Evolutionary conservation across 2,797 vertebrate genomes (phyloP), one percentile per base, ranked within the genome.

Genomic region (Diplodus sargus): DNA sequence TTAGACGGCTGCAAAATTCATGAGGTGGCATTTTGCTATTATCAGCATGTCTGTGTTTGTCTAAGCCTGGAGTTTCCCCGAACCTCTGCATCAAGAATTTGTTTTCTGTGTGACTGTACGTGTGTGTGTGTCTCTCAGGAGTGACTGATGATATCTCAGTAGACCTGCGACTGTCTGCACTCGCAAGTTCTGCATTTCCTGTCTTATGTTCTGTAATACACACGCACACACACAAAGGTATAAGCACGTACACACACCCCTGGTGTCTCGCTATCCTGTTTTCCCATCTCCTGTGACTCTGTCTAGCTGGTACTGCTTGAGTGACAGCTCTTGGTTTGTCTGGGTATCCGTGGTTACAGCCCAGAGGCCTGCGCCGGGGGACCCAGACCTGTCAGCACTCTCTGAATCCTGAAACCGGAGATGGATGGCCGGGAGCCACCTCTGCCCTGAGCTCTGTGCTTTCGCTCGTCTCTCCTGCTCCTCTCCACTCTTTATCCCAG

Each of bases 341-440:
- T 92, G 89, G 82, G 89, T 93, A 90, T 91, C 90, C 84, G 85
- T 93, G 92, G 92, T 92, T 90, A 93, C 90, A 76, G 91, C 90
- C 88, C 85, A 83, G 87, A 90, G 92, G 88, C 87, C 90, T 78
- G 82, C 34, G 77, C 88, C 47, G 48, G 76, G 90, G 90, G 92
- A 91, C 88, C 62, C 70, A 62, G 91, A 88, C 84, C 91, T 91
- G 93, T 94, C 93, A 89, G 90, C 90, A 28, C 88, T 83, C 85
- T 89, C 81, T 79, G 86, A 90, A 84, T 91, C 85, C 88, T 87
- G 92, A 91, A 93, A 94, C 87, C 70, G 39, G 90, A 94, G 92
- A 92, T 76, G 89, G 86, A 86, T 87, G 88, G 88, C 87, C 67
- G 0, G 60, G 82, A 89, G 88, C 84, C 82, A 82, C 89, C 88